phyloP scores from a whole-genome alignment of 2,113 vertebrate species.

The Indicator indicator region DNA sequence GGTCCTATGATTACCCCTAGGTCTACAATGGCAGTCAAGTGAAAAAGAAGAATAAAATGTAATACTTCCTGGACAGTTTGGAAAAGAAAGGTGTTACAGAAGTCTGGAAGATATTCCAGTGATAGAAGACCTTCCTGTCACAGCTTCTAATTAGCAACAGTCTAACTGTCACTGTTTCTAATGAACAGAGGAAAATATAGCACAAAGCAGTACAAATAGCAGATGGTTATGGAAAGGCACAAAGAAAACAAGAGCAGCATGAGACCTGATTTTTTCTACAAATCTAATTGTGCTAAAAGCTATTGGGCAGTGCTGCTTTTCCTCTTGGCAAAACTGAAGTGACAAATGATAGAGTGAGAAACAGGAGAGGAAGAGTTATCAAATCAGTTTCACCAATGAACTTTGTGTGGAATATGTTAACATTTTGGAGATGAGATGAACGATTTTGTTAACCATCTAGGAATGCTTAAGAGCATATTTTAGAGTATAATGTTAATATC shows the following conservation, averaged over 20 bases:
- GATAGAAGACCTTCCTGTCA: neutral
- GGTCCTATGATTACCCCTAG: neutral
- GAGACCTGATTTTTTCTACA: conserved; percentile 52
- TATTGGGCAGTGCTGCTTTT: conserved; percentile 22
- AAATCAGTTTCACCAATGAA: conserved; percentile 31
- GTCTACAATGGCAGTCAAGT: neutral
- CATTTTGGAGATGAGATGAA: conserved; percentile 9
- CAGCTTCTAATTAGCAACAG: conserved; percentile 42
- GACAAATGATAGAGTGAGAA: conserved; percentile 42
- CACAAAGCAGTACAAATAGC: conserved; percentile 19
- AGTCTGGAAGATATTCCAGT: neutral
- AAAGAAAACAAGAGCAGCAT: conserved; percentile 66
- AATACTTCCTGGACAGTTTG: neutral
- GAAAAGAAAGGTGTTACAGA: neutral
- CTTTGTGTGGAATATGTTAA: conserved; percentile 19
- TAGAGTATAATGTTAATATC: neutral
- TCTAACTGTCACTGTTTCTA: conserved; percentile 24
- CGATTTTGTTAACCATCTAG: conserved; percentile 12
- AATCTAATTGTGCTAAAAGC: conserved; percentile 48
- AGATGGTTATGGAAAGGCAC: conserved; percentile 65
- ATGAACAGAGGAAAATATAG: conserved; percentile 53
- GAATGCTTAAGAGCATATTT: neutral
- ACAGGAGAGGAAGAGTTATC: conserved; percentile 50
- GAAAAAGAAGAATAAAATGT: neutral
- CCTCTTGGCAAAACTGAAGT: conserved; percentile 43